A percentile compares a stretch with the other conserved stretches of the same genome.
Evolutionary conservation across 2,888 invertebrate genomes (phyloP).

Genomic region (Mesopsocus fuscifrons): DNA sequence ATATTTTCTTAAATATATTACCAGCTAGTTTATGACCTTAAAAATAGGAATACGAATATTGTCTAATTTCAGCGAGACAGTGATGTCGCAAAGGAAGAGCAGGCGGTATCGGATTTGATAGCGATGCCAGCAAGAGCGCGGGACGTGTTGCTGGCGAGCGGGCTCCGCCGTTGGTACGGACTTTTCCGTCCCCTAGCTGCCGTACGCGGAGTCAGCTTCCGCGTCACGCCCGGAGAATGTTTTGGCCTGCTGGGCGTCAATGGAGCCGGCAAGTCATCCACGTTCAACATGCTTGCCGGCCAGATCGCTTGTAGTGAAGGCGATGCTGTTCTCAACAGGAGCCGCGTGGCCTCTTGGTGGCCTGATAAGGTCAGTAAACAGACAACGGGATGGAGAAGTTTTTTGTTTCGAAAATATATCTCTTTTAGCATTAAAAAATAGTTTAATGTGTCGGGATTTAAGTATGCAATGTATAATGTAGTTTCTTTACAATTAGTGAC

Average conservation of each 20-base stretch:
- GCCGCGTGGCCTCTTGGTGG: no score
- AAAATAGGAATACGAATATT: no score
- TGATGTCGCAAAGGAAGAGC: constrained; percentile 7
- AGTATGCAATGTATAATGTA: no score
- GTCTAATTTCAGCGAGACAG: neutral
- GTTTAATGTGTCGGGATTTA: no score
- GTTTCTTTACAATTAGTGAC: no score
- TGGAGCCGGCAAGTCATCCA: constrained; percentile 34
- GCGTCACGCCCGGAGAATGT: constrained; percentile 32
- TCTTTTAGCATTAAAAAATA: neutral
- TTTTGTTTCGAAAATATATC: no score
- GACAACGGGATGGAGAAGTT: no score
- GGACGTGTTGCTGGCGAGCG: neutral
- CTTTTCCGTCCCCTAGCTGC: constrained; percentile 26
- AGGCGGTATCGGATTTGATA: constrained; percentile 1
- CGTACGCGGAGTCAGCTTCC: constrained; percentile 45
- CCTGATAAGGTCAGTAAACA: no score
- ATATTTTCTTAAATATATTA: no score
- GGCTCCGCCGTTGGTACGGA: constrained; percentile 7
- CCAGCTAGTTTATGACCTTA: no score
- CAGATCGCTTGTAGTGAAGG: constrained; percentile 16
- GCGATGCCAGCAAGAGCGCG: neutral
- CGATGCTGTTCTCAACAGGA: neutral
- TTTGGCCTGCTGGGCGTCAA: constrained; percentile 31
- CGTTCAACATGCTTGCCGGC: constrained; percentile 34